A percentile compares a stretch with the other conserved stretches of the same genome.
Conservation (phyloP, 1,140 invertebrate species). For the Holcopasites calliopsidis region DNA sequence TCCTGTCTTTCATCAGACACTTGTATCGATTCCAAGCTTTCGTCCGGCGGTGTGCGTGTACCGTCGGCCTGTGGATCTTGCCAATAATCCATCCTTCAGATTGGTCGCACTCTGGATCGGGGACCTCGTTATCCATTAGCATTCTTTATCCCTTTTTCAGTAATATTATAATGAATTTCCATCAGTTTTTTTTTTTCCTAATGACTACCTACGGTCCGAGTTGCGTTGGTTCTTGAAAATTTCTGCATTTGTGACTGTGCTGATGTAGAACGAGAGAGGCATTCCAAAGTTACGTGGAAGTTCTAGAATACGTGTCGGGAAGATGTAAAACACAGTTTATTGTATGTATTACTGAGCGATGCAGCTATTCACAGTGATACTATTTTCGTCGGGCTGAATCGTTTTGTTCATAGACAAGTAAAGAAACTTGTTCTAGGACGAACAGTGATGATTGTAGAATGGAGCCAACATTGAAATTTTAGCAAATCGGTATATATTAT, state of each 20-base stretch:
- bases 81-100: neutral
- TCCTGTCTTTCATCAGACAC: too few relatives aligned
- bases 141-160: too few relatives aligned
- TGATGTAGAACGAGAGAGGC: neutral
- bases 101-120: neutral
- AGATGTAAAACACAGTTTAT: neutral
- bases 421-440: neutral
- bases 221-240: too few relatives aligned
- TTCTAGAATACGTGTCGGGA: neutral
- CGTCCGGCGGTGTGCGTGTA: too few relatives aligned
- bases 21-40: too few relatives aligned
- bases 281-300: neutral
- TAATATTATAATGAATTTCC: too few relatives aligned
- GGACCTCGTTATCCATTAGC: neutral
- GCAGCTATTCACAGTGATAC: neutral
- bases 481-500: neutral
- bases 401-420: neutral
- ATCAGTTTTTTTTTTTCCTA: neutral
- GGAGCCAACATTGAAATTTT: neutral
- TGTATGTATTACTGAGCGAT: neutral
- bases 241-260: too few relatives aligned
- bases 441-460: neutral
- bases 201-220: neutral
- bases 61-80: slow-evolving; percentile 31
- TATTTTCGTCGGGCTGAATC: neutral